Evolutionary conservation across 2,888 invertebrate species (phyloP), one percentile per base, ranked within the genome.

Genomic region (Linyphia triangularis): DNA sequence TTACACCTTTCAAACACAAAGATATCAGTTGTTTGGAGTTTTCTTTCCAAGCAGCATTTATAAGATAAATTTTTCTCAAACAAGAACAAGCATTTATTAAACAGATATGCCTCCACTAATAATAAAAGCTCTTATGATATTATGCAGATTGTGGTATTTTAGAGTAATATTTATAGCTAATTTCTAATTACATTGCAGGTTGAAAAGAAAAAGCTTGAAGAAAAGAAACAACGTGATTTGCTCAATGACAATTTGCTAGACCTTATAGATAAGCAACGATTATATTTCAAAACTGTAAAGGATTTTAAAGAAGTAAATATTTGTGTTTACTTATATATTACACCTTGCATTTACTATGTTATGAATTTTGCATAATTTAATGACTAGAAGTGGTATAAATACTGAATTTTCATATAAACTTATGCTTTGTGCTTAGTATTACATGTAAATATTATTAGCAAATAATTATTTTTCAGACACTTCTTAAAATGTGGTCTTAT

Each of bases 251-350:
- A 92, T 51, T 92, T 93, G 84, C 91, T 93, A 19, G 93, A 93
- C 84, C 91, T 94, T 57, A 91, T 93, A 51, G 96, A 97, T 91
- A 94, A 95, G 90, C 96, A 96, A 92, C 93, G 97, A 73, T 94
- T 95, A 90, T 97, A 97, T 93, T 96, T 96, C 63, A 94, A 95
- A 69, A 95, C 96, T 57, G 95, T 96, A 37, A 95, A 95, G 91
- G 96, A 96, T 91, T 94, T 97, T 82, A 95, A 95, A 89, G 95
- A 95, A 91, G 94, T 90, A 73, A 82, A 75, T 43, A 22, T 19
- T 37, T n/a, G 10, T 72, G 5, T 16, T 0, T 43, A 4, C 26
- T 22, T 22, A 24, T 9, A 7, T 61, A 13, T 9, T n/a, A n/a
- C n/a, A n/a, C n/a, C n/a, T n/a, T n/a, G n/a, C n/a, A n/a, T n/a